Conservation (phyloP, 2,113 vertebrate species). For the Genyomyrus donnyi region DNA sequence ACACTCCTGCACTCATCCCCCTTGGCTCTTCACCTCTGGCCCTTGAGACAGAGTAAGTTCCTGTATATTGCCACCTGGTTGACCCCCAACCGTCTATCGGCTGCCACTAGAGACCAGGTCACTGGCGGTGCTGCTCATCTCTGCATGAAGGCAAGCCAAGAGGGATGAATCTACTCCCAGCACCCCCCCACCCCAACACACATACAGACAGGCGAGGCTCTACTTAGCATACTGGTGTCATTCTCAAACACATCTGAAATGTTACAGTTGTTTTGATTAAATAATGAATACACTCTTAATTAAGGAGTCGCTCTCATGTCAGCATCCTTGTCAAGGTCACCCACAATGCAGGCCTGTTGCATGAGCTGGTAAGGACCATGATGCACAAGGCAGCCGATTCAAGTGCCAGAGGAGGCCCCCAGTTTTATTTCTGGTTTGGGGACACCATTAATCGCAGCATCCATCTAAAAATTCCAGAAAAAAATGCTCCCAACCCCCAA, state of each 20-base stretch:
- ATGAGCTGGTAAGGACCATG: not conserved
- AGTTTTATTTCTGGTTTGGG: not conserved
- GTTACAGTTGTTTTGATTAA: conserved; percentile 20
- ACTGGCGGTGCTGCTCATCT: conserved; percentile 24
- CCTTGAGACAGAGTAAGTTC: not conserved
- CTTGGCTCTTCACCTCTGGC: not conserved
- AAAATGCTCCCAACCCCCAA: not conserved
- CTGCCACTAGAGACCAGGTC: not conserved
- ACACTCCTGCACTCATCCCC: not conserved
- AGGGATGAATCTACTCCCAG: not conserved
- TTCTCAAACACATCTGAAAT: conserved; percentile 12
- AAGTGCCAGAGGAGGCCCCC: not conserved
- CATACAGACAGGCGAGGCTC: not conserved
- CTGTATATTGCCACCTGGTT: not conserved
- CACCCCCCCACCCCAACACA: not conserved
- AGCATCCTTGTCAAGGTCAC: not conserved
- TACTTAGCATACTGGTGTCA: conserved; percentile 7
- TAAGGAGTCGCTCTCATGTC: not conserved
- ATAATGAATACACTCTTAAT: conserved; percentile 22
- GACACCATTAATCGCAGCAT: not conserved
- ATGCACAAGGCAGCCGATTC: not conserved
- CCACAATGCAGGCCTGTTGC: not conserved
- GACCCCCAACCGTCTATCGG: not conserved
- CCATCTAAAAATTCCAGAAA: not conserved
- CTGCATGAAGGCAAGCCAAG: conserved; percentile 18